Conservation (phyloP, 2,113 vertebrate species). For the Thamnophis sirtalis region DNA sequence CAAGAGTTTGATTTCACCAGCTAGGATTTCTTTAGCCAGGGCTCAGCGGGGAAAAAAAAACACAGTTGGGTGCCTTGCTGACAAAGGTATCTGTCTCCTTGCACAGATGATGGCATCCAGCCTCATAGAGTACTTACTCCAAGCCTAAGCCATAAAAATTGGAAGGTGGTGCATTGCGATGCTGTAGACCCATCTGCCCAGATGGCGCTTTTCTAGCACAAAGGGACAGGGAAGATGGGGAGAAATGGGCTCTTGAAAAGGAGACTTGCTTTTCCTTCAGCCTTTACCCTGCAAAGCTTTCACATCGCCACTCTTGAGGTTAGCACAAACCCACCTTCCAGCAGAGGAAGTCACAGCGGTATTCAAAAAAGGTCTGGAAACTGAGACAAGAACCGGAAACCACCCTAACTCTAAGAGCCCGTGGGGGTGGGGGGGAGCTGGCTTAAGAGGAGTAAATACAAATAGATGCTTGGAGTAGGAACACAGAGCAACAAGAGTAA, state of each 20-base stretch:
- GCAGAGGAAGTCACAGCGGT: neutral
- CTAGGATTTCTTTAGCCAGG: neutral
- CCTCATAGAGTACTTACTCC: neutral
- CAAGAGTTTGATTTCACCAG: neutral
- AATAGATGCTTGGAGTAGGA: neutral
- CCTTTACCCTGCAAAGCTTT: neutral
- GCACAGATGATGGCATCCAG: neutral
- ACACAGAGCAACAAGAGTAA: neutral
- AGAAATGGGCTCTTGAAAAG: neutral
- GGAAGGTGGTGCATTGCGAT: neutral
- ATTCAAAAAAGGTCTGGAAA: neutral
- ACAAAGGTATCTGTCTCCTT: neutral
- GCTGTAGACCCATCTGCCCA: neutral
- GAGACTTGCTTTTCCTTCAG: neutral
- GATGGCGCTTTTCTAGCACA: neutral
- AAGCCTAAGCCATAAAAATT: neutral
- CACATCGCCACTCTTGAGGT: neutral
- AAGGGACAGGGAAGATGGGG: no score
- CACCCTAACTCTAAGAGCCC: neutral
- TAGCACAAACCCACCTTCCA: constrained; percentile 3
- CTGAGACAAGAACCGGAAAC: constrained; percentile 11
- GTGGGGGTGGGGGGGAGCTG: neutral
- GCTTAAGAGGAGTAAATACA: neutral
- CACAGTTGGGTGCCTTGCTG: neutral
- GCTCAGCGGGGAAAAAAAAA: neutral